These are phyloP conservation scores for Strigops habroptila DNA, from an alignment of 2,113 vertebrate species.

Conservation along the genomic window DNA sequence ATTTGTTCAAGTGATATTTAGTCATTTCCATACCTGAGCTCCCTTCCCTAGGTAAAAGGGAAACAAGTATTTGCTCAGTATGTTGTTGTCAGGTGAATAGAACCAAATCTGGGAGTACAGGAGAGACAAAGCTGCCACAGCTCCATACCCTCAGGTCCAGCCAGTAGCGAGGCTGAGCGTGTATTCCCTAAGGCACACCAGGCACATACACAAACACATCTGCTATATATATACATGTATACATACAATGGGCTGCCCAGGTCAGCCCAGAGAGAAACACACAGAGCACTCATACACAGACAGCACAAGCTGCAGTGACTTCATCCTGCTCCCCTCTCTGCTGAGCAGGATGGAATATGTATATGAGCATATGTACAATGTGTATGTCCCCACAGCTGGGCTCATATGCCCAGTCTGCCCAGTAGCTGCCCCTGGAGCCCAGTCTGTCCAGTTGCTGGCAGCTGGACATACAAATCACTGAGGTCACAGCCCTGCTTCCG, in stretches of 20 bases:
- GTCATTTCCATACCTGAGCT: neutral
- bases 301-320: neutral
- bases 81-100: neutral
- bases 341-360: neutral
- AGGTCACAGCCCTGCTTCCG: neutral
- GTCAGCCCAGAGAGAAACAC: neutral
- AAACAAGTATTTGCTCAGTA: neutral
- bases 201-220: neutral
- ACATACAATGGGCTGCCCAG: neutral
- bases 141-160: neutral
- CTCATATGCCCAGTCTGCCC: neutral
- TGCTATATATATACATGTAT: neutral
- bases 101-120: neutral
- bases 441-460: neutral
- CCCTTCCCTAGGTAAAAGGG: neutral
- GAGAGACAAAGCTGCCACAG: neutral
- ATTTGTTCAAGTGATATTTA: neutral
- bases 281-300: neutral
- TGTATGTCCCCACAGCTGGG: neutral
- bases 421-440: neutral
- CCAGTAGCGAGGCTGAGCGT: neutral
- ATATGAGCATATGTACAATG: neutral
- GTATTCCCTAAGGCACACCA: neutral
- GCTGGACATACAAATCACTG: neutral
- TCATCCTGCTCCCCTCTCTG: neutral